Conservation (phyloP, 2,888 invertebrate genomes). For the Agriopis leucophaearia region DNA sequence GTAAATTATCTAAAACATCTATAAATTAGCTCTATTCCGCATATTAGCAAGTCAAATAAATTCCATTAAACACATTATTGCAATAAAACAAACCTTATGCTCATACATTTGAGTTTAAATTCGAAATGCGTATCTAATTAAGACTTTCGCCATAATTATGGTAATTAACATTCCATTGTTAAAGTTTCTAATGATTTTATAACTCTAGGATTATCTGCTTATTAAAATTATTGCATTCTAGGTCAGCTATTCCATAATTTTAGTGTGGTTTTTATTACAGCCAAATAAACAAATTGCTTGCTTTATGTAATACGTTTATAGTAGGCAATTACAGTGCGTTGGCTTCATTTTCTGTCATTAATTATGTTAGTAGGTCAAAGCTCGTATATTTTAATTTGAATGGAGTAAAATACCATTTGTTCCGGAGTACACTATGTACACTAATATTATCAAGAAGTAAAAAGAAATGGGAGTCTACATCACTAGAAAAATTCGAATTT, state of each 20-base stretch:
- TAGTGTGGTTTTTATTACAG: neutral
- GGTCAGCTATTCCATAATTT: conserved; percentile 21
- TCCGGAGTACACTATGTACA: too few relatives aligned
- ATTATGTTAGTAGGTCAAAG: conserved; percentile 7
- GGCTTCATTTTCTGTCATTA: neutral
- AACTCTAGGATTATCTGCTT: conserved; percentile 26
- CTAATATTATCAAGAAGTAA: too few relatives aligned
- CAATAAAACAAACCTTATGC: conserved; percentile 9
- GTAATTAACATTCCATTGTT: conserved; percentile 33
- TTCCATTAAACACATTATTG: conserved; percentile 2
- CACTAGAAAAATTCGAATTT: too few relatives aligned
- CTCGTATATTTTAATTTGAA: neutral
- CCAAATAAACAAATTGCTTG: conserved; percentile 12
- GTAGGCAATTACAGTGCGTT: neutral
- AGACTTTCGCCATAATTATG: conserved; percentile 32
- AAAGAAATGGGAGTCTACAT: too few relatives aligned
- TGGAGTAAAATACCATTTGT: too few relatives aligned
- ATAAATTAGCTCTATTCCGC: conserved; percentile 26
- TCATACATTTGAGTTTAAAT: conserved; percentile 3
- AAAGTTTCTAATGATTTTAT: conserved; percentile 32
- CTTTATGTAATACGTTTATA: conserved; percentile 9
- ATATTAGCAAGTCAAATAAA: conserved; percentile 30
- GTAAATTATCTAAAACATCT: conserved; percentile 27
- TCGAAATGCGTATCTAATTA: conserved; percentile 4
- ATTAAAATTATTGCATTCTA: conserved; percentile 33